Percentiles rank a stretch among this genome's conserved stretches.
phyloP scores from a whole-genome alignment of 2,797 vertebrate species.

The Siniperca undulata region DNA sequence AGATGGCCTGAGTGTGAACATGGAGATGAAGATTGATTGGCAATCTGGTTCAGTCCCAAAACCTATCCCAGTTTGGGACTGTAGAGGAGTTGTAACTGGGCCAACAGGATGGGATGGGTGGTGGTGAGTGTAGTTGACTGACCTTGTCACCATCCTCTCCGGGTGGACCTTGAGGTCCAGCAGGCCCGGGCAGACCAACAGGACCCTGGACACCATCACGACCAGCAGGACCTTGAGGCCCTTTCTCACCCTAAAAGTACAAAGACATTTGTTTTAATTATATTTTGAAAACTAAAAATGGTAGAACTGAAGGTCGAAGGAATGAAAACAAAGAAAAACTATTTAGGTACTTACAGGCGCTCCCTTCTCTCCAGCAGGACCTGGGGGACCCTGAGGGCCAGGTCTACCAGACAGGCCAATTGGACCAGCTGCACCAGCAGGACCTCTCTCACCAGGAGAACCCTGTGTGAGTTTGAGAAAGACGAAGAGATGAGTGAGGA shows the following conservation, averaged over 20 bases:
- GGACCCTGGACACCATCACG: constrained; percentile 97
- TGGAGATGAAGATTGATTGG: constrained; percentile 60
- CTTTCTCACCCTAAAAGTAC: constrained; percentile 93
- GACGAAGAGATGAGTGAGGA: background rate
- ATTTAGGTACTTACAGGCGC: constrained; percentile 89
- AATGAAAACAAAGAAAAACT: background rate
- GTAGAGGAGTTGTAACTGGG: constrained; percentile 15
- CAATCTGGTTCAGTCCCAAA: constrained; percentile 36
- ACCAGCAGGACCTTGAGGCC: constrained; percentile 95
- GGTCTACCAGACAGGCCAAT: constrained; percentile 95
- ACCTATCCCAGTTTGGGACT: constrained; percentile 12
- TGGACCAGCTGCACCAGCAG: constrained; percentile 93
- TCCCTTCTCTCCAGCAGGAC: constrained; percentile 97
- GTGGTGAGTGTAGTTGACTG: constrained; percentile 43
- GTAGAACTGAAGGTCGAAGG: background rate
- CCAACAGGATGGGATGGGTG: background rate
- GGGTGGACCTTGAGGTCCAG: constrained; percentile 95
- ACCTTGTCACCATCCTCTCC: constrained; percentile 99
- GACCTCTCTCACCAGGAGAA: constrained; percentile 95
- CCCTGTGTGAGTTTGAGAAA: constrained; percentile 86
- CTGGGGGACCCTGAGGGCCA: constrained; percentile 96
- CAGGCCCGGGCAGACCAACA: constrained; percentile 95
- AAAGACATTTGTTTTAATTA: constrained; percentile 17
- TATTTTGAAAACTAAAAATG: constrained; percentile 12
- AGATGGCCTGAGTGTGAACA: constrained; percentile 64